Base-by-base conservation (phyloP, 2,888 invertebrate genomes). In the Thelaira solivaga region DNA sequence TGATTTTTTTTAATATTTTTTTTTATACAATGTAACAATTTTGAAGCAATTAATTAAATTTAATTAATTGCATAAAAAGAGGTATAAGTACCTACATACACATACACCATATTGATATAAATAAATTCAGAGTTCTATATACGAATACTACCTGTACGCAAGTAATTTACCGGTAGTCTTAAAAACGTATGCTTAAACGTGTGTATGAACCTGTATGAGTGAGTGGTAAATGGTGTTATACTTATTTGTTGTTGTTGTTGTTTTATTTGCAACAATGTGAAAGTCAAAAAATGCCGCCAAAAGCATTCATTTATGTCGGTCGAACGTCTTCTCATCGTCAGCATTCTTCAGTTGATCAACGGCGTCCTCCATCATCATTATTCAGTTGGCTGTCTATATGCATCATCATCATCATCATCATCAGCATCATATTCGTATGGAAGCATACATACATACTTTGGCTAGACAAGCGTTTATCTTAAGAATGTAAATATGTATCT, bases 381-480 rank as follows among this genome's bases (percentile, higher is more conserved):
- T 62, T 18, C 34, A 36, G 53, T 43, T 43, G 41, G 43, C n/a
- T 24, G 29, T n/a, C 7, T 10, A 8, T 11, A 41, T 11, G 20
- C n/a, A 16, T 31, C 51, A 51, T 29, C 51, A 34, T 53, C 34
- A 22, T n/a, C n/a, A 16, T 31, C 51, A 51, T 29, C 51, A 34
- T 53, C 34, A 22, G 20, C n/a, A 16, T 31, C n/a, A n/a, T n/a
- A n/a, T n/a, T n/a, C n/a, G 8, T 18, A 43, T 26, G n/a, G 2
- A 4, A 29, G 31, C 24, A 47, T 13, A 31, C 8, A 10, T 4
- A 29, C 36, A 31, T 45, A 55, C 16, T 53, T 61, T 71, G 59
- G 65, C 65, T 76, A 76, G 72, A 67, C 76, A 76, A 55, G 55
- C 61, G 41, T 76, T 72, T 62, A 72, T 76, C 76, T 67, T 16